Conservation (phyloP, 2,113 vertebrate genomes). For the Gyps fulvus region DNA sequence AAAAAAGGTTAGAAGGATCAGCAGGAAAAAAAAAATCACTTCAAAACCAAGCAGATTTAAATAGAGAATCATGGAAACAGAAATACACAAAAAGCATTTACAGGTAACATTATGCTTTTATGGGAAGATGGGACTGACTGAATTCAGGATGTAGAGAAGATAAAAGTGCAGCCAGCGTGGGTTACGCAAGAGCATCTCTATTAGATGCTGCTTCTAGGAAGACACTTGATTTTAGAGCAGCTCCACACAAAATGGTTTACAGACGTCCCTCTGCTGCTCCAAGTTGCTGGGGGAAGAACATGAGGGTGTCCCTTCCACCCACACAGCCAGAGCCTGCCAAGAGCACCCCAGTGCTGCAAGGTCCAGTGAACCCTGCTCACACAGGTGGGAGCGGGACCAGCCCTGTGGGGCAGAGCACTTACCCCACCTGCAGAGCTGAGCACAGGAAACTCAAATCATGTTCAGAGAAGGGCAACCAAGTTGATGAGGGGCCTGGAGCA, state of each 20-base stretch:
- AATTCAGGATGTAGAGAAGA: background rate
- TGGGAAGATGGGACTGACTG: background rate
- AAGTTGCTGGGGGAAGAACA: background rate
- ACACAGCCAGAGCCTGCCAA: background rate
- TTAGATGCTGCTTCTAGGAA: background rate
- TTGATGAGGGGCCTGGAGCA: too few relatives aligned
- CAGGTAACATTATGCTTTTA: background rate
- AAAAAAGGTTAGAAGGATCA: background rate
- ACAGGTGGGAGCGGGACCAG: background rate
- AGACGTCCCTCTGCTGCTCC: background rate
- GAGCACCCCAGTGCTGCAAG: accelerated
- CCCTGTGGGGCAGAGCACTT: background rate
- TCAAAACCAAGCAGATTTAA: background rate
- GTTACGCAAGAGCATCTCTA: background rate
- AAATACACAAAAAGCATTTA: background rate
- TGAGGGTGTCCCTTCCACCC: background rate
- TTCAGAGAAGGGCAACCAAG: too few relatives aligned
- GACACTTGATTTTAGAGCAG: background rate
- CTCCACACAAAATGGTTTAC: background rate
- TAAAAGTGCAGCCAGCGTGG: background rate
- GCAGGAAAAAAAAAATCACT: background rate
- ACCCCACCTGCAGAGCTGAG: background rate
- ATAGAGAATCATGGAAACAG: background rate
- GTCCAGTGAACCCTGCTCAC: background rate
- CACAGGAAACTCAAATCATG: background rate